These are phyloP conservation scores for Rhinogobius similis DNA, from an alignment of 2,113 vertebrate genomes.

Conservation along the genomic window DNA sequence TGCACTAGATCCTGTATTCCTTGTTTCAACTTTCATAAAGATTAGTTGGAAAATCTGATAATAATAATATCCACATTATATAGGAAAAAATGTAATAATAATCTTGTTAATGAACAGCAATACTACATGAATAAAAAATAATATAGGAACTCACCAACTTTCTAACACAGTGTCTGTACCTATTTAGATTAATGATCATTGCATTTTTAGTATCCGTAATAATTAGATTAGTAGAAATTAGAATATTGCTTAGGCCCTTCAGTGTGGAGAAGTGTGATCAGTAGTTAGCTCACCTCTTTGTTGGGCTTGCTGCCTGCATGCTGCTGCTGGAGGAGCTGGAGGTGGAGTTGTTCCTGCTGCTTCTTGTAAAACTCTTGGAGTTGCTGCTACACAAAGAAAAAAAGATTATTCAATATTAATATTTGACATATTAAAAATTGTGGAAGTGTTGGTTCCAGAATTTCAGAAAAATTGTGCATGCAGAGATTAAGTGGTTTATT, in stretches of 20 bases:
- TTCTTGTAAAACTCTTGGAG: slow-evolving; percentile 99
- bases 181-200: too few species aligned
- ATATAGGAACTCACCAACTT: too few species aligned
- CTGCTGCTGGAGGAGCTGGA: slow-evolving; percentile 95
- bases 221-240: too few species aligned
- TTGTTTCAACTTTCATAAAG: neutral
- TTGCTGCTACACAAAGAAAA: slow-evolving; percentile 88
- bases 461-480: too few species aligned
- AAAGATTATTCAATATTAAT: neutral
- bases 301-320: slow-evolving; percentile 94
- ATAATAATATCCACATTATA: too few species aligned
- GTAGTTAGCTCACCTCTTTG: slow-evolving; percentile 90
- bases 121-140: too few species aligned
- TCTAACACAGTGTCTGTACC: too few species aligned
- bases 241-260: neutral
- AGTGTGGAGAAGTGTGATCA: neutral
- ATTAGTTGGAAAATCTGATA: too few species aligned
- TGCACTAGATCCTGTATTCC: slow-evolving; percentile 50
- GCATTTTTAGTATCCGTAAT: too few species aligned
- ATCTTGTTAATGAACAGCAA: too few species aligned
- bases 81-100: too few species aligned
- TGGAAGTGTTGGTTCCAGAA: neutral
- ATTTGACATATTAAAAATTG: slow-evolving; percentile 1
- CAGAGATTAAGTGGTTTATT: neutral
- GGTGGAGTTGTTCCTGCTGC: slow-evolving; percentile 99